These are phyloP conservation scores for Caenorhabditis sp. DNA, from an alignment of 2,888 invertebrate genomes.

Conservation along the genomic window DNA sequence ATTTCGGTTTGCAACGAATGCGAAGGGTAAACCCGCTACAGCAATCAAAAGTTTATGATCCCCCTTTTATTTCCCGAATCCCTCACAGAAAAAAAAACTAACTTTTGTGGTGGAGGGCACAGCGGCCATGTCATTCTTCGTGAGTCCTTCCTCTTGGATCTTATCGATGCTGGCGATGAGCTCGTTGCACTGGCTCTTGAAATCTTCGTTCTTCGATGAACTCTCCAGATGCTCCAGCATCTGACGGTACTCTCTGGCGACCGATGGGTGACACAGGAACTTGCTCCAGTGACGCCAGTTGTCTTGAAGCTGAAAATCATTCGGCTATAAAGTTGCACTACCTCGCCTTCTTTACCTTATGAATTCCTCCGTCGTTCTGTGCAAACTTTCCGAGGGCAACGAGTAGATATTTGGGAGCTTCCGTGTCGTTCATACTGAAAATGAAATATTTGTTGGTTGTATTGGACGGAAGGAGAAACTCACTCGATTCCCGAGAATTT, in stretches of 20 bases:
- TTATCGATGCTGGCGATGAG: slow-evolving; percentile 27
- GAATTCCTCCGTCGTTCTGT: slow-evolving; percentile 50
- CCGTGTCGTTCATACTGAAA: slow-evolving; percentile 39
- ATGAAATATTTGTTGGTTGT: background rate
- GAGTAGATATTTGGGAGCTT: slow-evolving; percentile 56
- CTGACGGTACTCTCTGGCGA: slow-evolving; percentile 11
- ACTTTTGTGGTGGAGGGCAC: slow-evolving; percentile 27
- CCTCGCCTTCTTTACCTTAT: slow-evolving; percentile 50
- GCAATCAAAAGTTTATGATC: background rate
- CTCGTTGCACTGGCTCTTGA: slow-evolving; percentile 22
- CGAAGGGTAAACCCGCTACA: no score
- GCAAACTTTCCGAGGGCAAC: slow-evolving; percentile 55
- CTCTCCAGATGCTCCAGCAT: slow-evolving; percentile 21
- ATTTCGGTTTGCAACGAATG: background rate
- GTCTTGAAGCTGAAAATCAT: slow-evolving; percentile 40
- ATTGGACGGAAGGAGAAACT: background rate
- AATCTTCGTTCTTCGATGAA: slow-evolving; percentile 38
- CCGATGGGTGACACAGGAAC: slow-evolving; percentile 34
- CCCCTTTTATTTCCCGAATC: no score
- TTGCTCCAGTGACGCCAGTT: slow-evolving; percentile 48
- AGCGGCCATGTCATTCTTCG: slow-evolving; percentile 24
- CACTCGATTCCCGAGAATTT: slow-evolving; percentile 38
- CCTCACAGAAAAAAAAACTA: slow-evolving; percentile 3
- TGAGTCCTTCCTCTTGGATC: slow-evolving; percentile 37
- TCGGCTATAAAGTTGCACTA: background rate